Evolutionary conservation across 2,888 invertebrate genomes (phyloP).

Genomic region (Seira ritae): DNA sequence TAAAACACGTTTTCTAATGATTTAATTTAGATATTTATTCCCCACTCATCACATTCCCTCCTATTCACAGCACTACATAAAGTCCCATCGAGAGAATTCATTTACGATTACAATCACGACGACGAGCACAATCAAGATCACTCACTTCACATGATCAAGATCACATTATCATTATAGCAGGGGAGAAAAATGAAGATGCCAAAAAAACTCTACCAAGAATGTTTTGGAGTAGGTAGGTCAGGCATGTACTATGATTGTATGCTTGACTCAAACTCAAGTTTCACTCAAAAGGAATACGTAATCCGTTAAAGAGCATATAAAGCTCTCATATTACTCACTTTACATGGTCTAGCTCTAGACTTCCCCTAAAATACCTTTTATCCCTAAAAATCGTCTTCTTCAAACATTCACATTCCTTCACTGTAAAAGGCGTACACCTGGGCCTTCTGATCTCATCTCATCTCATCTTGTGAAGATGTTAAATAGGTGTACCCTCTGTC

Average conservation of each 20-base stretch:
- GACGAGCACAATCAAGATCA: slow-evolving; percentile 6
- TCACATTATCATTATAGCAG: background rate
- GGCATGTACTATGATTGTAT: background rate
- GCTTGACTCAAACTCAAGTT: too few relatives aligned
- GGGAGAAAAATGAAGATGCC: too few relatives aligned
- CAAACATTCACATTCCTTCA: slow-evolving; percentile 6
- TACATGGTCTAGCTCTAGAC: background rate
- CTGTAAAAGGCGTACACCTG: background rate
- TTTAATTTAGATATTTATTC: slow-evolving; percentile 6
- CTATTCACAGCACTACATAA: background rate
- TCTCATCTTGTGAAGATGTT: slow-evolving; percentile 8
- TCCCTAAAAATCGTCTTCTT: background rate
- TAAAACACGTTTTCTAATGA: slow-evolving; percentile 1
- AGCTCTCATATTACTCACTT: background rate
- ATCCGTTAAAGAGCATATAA: background rate
- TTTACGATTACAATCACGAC: background rate
- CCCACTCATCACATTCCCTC: background rate
- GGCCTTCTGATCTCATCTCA: background rate
- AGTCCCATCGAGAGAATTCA: too few relatives aligned
- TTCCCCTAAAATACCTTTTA: background rate
- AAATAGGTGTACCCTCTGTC: slow-evolving; percentile 1
- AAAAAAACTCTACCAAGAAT: background rate
- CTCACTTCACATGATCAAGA: slow-evolving; percentile 4
- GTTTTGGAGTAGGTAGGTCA: background rate
- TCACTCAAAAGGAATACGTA: background rate